Evolutionary conservation across 2,888 invertebrate species (phyloP).

Genomic region (Hetaerina titia): DNA sequence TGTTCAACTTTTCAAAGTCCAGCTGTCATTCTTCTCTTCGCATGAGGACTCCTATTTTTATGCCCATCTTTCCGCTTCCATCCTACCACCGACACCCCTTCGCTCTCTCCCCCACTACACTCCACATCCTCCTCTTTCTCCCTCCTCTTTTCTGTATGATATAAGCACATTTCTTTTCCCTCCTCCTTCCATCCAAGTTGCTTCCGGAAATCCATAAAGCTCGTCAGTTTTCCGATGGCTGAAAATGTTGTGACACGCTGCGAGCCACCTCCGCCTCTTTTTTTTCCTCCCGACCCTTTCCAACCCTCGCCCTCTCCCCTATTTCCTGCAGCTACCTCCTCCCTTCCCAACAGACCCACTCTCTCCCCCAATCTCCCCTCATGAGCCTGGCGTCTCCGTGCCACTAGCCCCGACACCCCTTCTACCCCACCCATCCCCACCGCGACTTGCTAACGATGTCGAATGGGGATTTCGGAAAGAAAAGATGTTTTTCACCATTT

Average conservation of each 20-base stretch:
- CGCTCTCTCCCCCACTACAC: not conserved
- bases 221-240: slow-evolving; percentile 67
- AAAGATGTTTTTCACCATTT: slow-evolving; percentile 36
- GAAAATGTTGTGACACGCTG: slow-evolving; percentile 66
- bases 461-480: slow-evolving; percentile 63
- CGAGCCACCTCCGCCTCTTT: slow-evolving; percentile 30
- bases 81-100: not conserved
- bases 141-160: slow-evolving; percentile 23
- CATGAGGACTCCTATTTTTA: slow-evolving; percentile 62
- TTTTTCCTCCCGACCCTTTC: not conserved
- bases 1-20: slow-evolving; percentile 64
- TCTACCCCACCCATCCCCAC: not conserved
- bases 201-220: slow-evolving; percentile 67
- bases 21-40: slow-evolving; percentile 66
- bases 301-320: not conserved
- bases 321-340: not conserved
- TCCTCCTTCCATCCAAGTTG: not conserved
- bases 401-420: too few species aligned
- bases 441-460: slow-evolving; percentile 56
- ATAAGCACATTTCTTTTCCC: slow-evolving; percentile 54
- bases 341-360: not conserved
- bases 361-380: not conserved
- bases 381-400: too few species aligned
- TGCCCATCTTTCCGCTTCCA: slow-evolving; percentile 47
- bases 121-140: not conserved